A percentile compares a stretch with the other conserved stretches of the same genome.
phyloP scores from a whole-genome alignment of 1,140 invertebrate genomes.

The Ceratina australensis region DNA sequence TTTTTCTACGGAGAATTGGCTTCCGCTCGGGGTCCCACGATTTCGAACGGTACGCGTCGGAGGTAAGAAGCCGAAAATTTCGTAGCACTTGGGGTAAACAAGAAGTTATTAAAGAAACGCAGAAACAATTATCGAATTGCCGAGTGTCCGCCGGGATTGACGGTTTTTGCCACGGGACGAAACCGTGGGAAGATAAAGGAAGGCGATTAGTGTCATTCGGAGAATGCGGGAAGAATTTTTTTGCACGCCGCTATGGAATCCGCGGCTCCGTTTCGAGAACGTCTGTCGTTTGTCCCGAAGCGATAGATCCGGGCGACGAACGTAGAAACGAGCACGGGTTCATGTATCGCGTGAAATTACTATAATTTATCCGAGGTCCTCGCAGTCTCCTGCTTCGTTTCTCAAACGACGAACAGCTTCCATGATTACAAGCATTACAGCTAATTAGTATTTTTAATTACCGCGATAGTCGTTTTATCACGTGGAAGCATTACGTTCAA shows the following conservation, averaged over 20 bases:
- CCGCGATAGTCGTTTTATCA: too few relatives aligned
- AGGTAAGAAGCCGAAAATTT: constrained; percentile 35
- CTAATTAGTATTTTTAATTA: too few relatives aligned
- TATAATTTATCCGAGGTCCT: constrained; percentile 29
- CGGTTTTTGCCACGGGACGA: constrained; percentile 51
- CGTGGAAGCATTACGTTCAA: too few relatives aligned
- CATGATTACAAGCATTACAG: too few relatives aligned
- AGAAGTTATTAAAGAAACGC: constrained; percentile 69
- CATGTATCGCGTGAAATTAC: constrained; percentile 40
- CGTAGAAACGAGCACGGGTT: constrained; percentile 40
- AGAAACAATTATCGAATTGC: constrained; percentile 77
- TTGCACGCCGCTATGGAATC: constrained; percentile 64
- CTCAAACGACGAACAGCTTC: neutral
- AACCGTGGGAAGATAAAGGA: constrained; percentile 79
- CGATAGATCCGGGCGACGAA: constrained; percentile 36
- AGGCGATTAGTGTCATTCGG: constrained; percentile 79
- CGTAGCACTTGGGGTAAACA: constrained; percentile 38
- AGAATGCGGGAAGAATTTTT: constrained; percentile 74
- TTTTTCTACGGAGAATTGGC: too few relatives aligned
- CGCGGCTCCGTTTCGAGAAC: constrained; percentile 63
- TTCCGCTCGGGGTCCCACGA: constrained; percentile 6
- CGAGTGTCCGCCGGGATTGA: constrained; percentile 44
- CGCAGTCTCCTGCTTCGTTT: neutral
- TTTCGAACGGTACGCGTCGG: neutral
- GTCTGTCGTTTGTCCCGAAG: constrained; percentile 44